phyloP scores from a whole-genome alignment of 1,140 invertebrate genomes.

The Limonius californicus region DNA sequence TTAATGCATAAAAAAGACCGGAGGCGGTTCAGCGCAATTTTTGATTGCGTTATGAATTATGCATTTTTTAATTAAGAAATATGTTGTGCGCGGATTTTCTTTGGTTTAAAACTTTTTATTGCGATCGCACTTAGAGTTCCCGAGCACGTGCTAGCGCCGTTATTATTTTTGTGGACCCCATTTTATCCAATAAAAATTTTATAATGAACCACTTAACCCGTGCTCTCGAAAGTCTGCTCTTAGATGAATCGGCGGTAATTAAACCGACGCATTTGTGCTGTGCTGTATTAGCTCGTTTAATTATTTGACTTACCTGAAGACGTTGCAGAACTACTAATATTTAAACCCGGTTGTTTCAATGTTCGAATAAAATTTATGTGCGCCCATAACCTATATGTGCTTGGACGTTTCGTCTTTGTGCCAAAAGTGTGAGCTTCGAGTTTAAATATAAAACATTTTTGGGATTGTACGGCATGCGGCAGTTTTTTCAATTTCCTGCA shows the following conservation, averaged over 20 bases:
- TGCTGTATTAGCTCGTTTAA: no score
- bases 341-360: neutral
- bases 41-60: neutral
- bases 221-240: no score
- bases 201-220: no score
- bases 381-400: neutral
- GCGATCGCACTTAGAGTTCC: neutral
- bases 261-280: neutral
- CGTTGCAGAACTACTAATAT: neutral
- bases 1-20: neutral
- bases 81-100: neutral
- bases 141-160: no score
- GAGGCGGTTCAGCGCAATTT: neutral
- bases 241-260: neutral
- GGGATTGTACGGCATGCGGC: constrained; percentile 5
- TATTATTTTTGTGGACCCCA: no score
- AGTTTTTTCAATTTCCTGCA: constrained; percentile 1
- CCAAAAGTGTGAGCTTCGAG: constrained; percentile 3
- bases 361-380: neutral
- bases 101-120: neutral
- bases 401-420: neutral
- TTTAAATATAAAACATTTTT: constrained; percentile 21
- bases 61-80: neutral
- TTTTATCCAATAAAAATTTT: no score
- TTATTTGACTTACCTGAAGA: neutral